A percentile compares a stretch with the other conserved stretches of the same genome.
Evolutionary conservation across 2,888 invertebrate genomes (phyloP).

Genomic region (Apotomis capreana): DNA sequence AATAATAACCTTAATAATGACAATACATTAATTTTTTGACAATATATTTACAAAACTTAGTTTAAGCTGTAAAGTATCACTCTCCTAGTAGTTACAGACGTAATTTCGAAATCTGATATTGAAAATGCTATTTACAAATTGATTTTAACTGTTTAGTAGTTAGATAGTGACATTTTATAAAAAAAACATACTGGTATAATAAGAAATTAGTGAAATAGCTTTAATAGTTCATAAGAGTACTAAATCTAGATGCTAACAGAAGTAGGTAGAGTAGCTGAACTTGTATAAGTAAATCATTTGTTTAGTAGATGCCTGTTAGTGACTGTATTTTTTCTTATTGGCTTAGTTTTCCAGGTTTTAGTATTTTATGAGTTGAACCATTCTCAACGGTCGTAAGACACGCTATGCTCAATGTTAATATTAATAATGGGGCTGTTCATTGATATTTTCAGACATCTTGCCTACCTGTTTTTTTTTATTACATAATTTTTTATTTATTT

Average conservation of each 20-base stretch:
- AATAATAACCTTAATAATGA: slow-evolving; percentile 39
- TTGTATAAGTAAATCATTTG: slow-evolving; percentile 16
- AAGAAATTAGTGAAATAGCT: slow-evolving; percentile 76
- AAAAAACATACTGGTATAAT: slow-evolving; percentile 45
- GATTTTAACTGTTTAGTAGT: slow-evolving; percentile 39
- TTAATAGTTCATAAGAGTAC: slow-evolving; percentile 72
- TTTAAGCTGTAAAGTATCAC: slow-evolving; percentile 34
- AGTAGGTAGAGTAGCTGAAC: slow-evolving; percentile 30
- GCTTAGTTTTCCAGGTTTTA: slow-evolving; percentile 23
- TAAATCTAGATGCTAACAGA: slow-evolving; percentile 39
- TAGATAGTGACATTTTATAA: slow-evolving; percentile 42
- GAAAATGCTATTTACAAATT: slow-evolving; percentile 43
- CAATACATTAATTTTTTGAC: slow-evolving; percentile 57
- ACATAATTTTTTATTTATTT: neutral
- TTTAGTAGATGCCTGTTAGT: slow-evolving; percentile 30
- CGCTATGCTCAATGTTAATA: slow-evolving; percentile 68
- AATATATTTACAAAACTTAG: slow-evolving; percentile 55
- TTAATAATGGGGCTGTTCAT: slow-evolving; percentile 43
- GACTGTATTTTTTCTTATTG: slow-evolving; percentile 24
- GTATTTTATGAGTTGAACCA: slow-evolving; percentile 3
- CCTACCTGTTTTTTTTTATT: too few species aligned
- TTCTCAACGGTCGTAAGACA: slow-evolving; percentile 47
- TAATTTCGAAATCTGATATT: slow-evolving; percentile 38
- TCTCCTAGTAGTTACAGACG: slow-evolving; percentile 37
- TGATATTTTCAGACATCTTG: slow-evolving; percentile 39